phyloP scores from a whole-genome alignment of 2,113 vertebrate genomes.

The Archilochus colubris region DNA sequence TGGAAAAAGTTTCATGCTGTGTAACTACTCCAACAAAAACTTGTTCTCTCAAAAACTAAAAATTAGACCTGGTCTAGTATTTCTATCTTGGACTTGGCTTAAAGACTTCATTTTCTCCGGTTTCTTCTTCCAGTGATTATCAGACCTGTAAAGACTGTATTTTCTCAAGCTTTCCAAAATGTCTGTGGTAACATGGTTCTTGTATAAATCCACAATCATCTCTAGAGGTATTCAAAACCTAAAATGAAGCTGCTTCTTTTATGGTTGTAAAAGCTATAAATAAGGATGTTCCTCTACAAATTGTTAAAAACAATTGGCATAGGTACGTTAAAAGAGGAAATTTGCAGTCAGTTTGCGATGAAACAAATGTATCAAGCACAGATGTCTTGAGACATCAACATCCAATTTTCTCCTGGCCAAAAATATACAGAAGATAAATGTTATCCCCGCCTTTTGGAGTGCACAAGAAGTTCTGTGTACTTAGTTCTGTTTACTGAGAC shows the following conservation, averaged over 20 bases:
- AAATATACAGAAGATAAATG: slow-evolving; percentile 58
- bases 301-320: slow-evolving; percentile 15
- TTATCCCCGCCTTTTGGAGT: not conserved
- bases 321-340: slow-evolving; percentile 23
- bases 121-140: slow-evolving; percentile 26
- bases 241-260: slow-evolving; percentile 14
- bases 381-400: slow-evolving; percentile 40
- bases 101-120: not conserved
- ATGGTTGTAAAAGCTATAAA: not conserved
- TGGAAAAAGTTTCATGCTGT: not conserved
- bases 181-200: not conserved
- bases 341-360: slow-evolving; percentile 2
- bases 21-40: slow-evolving; percentile 8
- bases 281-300: slow-evolving; percentile 10
- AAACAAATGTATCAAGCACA: slow-evolving; percentile 39
- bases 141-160: slow-evolving; percentile 1
- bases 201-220: slow-evolving; percentile 7
- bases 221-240: slow-evolving; percentile 22
- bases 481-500: slow-evolving; percentile 40
- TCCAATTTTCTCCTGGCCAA: slow-evolving; percentile 43
- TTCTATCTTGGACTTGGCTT: slow-evolving; percentile 12
- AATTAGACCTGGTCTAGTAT: not conserved
- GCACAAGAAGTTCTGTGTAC: slow-evolving; percentile 40
- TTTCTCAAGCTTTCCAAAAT: not conserved
- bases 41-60: not conserved